Evolutionary conservation across 64 coral and sea anemone genomes (phyloP).

Genomic region (Porites lutea): DNA sequence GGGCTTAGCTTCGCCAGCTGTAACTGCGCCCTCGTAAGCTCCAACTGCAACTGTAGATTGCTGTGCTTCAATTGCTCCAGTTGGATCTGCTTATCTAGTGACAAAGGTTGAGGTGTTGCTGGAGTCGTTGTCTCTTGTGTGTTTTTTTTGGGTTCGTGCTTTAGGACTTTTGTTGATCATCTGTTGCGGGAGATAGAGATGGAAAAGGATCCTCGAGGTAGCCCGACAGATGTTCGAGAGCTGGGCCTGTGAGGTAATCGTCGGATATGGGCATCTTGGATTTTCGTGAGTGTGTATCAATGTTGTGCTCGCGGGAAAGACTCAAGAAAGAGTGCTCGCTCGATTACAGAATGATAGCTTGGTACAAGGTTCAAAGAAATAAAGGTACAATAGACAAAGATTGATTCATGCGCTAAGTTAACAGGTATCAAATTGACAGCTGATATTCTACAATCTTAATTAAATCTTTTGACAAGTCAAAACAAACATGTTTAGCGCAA

Average conservation of each 20-base stretch:
- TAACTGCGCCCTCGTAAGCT: constrained; percentile 12
- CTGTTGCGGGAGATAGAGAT: background rate
- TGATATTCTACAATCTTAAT: no score
- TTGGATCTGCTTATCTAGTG: constrained; percentile 10
- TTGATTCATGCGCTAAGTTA: no score
- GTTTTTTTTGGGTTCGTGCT: background rate
- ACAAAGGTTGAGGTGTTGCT: constrained; percentile 1
- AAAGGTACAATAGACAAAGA: no score
- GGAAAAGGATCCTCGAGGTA: constrained; percentile 26
- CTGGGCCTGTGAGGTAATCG: constrained; percentile 17
- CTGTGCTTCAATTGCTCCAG: constrained; percentile 11
- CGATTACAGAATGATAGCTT: constrained; percentile 10
- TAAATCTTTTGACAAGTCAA: constrained; percentile 28
- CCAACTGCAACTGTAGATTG: constrained; percentile 29
- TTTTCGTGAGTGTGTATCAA: no score
- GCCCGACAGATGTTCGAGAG: constrained; percentile 18
- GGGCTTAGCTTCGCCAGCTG: constrained; percentile 7
- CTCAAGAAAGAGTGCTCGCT: background rate
- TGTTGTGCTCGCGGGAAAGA: background rate
- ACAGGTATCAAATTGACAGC: no score
- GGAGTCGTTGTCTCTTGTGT: constrained; percentile 4
- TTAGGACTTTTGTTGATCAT: background rate
- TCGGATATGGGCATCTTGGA: constrained; percentile 23
- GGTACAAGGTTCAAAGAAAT: no score
- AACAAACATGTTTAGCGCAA: no score